Percentiles rank a stretch among this genome's conserved stretches.
Evolutionary conservation across 2,888 invertebrate species (phyloP).

Genomic region (Coleophora flavipennella): DNA sequence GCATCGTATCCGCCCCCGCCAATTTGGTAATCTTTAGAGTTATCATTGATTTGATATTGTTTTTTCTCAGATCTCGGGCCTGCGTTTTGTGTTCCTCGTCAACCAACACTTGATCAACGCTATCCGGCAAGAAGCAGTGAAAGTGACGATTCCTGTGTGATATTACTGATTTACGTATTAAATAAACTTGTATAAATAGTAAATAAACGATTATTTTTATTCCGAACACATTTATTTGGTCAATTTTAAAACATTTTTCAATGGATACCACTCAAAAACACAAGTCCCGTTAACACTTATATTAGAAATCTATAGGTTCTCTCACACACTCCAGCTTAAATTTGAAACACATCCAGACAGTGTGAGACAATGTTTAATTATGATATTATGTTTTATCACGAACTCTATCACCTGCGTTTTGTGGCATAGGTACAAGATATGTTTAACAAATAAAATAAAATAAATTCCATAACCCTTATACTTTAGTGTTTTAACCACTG

Average conservation of each 20-base stretch:
- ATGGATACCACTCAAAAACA: constrained; percentile 59
- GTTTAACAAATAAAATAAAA: constrained; percentile 49
- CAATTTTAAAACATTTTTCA: constrained; percentile 59
- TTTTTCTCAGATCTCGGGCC: constrained; percentile 81
- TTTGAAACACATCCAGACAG: constrained; percentile 15
- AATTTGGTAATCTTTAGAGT: too few relatives aligned
- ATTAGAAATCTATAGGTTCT: constrained; percentile 21
- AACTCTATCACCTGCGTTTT: constrained; percentile 65
- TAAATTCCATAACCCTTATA: constrained; percentile 60
- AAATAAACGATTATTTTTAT: constrained; percentile 38
- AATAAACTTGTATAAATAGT: constrained; percentile 20
- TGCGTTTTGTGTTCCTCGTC: constrained; percentile 93
- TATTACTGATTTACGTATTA: constrained; percentile 4
- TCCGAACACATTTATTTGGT: constrained; percentile 73
- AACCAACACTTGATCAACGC: constrained; percentile 93
- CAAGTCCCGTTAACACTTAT: constrained; percentile 39
- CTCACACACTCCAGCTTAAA: constrained; percentile 3
- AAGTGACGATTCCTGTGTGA: constrained; percentile 75
- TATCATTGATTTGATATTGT: not conserved
- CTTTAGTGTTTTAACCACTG: constrained; percentile 43
- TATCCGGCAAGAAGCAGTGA: constrained; percentile 90
- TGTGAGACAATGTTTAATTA: not conserved
- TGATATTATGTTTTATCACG: constrained; percentile 36
- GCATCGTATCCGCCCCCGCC: too few relatives aligned
- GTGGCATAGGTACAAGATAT: constrained; percentile 61